Conservation (phyloP, 1,140 invertebrate species). For the Chelonus insularis region DNA sequence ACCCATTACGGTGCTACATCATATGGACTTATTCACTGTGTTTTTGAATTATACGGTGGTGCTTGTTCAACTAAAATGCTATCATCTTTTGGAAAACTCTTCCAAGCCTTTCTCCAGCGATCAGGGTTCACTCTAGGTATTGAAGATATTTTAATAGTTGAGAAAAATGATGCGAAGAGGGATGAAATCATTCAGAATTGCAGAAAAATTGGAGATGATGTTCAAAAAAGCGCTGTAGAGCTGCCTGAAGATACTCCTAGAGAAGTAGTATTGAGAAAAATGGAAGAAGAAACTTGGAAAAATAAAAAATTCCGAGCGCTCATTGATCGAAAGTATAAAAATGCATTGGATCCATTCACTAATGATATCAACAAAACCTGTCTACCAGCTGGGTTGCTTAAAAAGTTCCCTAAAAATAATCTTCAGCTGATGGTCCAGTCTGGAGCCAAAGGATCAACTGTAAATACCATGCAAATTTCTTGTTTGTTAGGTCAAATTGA, state of each 20-base stretch:
- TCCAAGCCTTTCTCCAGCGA: conserved; percentile 87
- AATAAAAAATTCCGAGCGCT: conserved; percentile 78
- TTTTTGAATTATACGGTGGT: conserved; percentile 95
- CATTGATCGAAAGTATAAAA: conserved; percentile 88
- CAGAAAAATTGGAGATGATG: conserved; percentile 64
- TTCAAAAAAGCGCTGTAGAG: conserved; percentile 74
- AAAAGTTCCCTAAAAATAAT: conserved; percentile 92
- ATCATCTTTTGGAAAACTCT: conserved; percentile 88
- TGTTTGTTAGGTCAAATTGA: conserved; percentile 97
- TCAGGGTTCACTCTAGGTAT: conserved; percentile 95
- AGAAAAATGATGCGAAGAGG: conserved; percentile 72
- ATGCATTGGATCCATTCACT: conserved; percentile 77
- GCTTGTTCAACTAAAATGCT: conserved; percentile 78
- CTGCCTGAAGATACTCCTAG: conserved; percentile 63
- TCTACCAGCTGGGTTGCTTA: conserved; percentile 79
- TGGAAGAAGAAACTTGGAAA: conserved; percentile 72
- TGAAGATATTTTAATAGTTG: conserved; percentile 86
- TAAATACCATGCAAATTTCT: conserved; percentile 97
- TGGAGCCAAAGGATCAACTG: conserved; percentile 95
- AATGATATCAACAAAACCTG: conserved; percentile 88
- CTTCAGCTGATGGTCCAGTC: conserved; percentile 97
- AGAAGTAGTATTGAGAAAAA: conserved; percentile 66
- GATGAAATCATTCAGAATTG: conserved; percentile 72
- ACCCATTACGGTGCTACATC: conserved; percentile 93
- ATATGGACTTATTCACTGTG: conserved; percentile 90